A percentile compares a stretch with the other conserved stretches of the same genome.
These are phyloP conservation scores for Myotis planiceps DNA, from an alignment of 2,797 vertebrate genomes.

Conservation along the genomic window DNA sequence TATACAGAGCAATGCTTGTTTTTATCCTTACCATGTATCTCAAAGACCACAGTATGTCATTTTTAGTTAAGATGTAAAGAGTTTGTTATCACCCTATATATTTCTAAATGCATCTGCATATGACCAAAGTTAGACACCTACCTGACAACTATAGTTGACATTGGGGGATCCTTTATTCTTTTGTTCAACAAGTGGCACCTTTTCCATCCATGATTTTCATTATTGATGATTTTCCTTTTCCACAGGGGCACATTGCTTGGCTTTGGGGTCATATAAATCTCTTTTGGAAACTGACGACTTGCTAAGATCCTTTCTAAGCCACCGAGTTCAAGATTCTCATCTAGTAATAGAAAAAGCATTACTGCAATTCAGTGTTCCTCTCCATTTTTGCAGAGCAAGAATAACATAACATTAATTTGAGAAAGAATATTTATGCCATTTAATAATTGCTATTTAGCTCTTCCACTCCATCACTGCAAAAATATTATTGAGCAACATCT, in stretches of 20 bases:
- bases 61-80: background rate
- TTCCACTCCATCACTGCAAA: background rate
- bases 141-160: conserved; percentile 68
- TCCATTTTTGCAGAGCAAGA: background rate
- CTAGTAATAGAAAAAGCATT: conserved; percentile 46
- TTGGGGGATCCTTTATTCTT: background rate
- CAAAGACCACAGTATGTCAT: background rate
- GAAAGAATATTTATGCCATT: background rate
- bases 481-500: background rate
- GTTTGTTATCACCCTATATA: background rate
- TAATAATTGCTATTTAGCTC: background rate
- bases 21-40: background rate
- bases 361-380: background rate
- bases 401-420: background rate
- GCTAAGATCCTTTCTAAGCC: conserved; percentile 80
- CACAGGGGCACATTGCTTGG: conserved; percentile 61
- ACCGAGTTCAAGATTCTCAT: conserved; percentile 74
- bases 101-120: background rate
- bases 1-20: background rate
- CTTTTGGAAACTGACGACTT: conserved; percentile 72
- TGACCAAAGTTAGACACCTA: background rate
- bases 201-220: background rate
- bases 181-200: conserved; percentile 15
- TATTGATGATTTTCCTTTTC: conserved; percentile 69
- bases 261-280: conserved; percentile 75